Base-by-base conservation (phyloP, 2,888 invertebrate species). In the Caenorhabditis panamensis region DNA sequence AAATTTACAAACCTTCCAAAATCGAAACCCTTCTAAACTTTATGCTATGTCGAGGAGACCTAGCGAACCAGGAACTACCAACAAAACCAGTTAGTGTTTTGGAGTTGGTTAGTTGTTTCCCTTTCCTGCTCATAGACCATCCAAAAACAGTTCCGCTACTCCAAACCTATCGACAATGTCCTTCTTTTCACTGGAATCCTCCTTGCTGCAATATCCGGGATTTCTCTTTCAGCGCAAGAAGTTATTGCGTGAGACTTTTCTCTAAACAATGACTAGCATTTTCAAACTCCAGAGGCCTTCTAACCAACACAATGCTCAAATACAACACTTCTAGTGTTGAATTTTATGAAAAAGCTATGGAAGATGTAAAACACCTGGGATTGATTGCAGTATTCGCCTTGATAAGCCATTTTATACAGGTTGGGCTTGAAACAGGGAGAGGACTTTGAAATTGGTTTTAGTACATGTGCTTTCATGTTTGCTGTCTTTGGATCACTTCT, bases 331-430 rank as follows among this genome's bases (percentile, higher is more conserved):
- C 28, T 36, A 64, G 53, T 0, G 44, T 68, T 6, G 61, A 83
- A 44, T 86, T 86, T 56, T 62, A 78, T 8, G 49, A 47, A 0
- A 53, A 61, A 9, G 85, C 83, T 13, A 82, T 83, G 66, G 68
- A 79, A 26, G 82, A 84, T 49, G 85, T 86, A 16, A 86, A 84
- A 54, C 84, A 86, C n/a, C 86, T 86, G 72, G 59, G 83, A 22
- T 85, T 83, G 13, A 62, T 86, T 47, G 84, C 84, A 5, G 66
- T 31, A 31, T 31, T 31, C 9, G 31, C 31, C 4, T 9, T 31
- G 5, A 6, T 31, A 6, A 31, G 5, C 9, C 31, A 31, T 9
- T 31, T 31, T 31, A 9, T 31, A 6, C 31, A 31, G 9, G 31
- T 31, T 6, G 5, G 31, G 9, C 9, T 31, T 31, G 31, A 31